Evolutionary conservation across 1,140 invertebrate species (phyloP).

Genomic region (Ditylenchus dipsaci): DNA sequence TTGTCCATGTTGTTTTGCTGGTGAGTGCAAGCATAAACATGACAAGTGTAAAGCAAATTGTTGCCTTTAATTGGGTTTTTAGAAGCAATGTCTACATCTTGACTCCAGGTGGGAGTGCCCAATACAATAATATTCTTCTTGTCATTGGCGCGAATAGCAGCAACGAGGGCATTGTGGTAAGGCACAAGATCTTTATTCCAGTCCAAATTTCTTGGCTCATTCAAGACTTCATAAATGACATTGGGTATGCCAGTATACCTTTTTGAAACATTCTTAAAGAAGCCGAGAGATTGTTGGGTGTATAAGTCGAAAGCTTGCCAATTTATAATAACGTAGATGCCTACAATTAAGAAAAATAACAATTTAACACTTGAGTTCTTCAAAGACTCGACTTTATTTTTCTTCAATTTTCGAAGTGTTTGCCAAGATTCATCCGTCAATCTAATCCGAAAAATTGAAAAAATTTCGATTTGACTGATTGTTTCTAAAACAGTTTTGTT

Average conservation of each 20-base stretch:
- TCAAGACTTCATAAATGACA: conserved; percentile 3
- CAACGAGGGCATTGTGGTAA: background rate
- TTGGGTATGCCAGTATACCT: too few relatives aligned
- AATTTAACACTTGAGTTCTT: too few relatives aligned
- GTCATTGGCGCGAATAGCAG: conserved; percentile 5
- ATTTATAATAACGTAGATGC: conserved; percentile 23
- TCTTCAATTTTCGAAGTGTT: too few relatives aligned
- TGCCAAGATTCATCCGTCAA: too few relatives aligned
- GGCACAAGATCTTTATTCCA: background rate
- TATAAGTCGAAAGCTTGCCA: background rate
- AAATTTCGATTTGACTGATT: too few relatives aligned
- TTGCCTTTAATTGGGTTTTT: conserved; percentile 2
- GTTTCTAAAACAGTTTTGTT: too few relatives aligned
- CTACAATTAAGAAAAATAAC: too few relatives aligned
- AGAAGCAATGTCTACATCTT: conserved; percentile 14
- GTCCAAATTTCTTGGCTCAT: background rate
- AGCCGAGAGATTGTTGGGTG: background rate
- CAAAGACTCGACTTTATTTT: too few relatives aligned
- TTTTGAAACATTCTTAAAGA: background rate
- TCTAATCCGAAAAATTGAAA: too few relatives aligned
- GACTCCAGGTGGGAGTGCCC: too few relatives aligned
- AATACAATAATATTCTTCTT: conserved; percentile 1
- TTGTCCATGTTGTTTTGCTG: background rate
- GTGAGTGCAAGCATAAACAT: conserved; percentile 3
- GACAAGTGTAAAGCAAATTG: background rate